These are phyloP conservation scores for Platygyra sinensis DNA, from an alignment of 64 coral and sea anemone species.

Conservation along the genomic window DNA sequence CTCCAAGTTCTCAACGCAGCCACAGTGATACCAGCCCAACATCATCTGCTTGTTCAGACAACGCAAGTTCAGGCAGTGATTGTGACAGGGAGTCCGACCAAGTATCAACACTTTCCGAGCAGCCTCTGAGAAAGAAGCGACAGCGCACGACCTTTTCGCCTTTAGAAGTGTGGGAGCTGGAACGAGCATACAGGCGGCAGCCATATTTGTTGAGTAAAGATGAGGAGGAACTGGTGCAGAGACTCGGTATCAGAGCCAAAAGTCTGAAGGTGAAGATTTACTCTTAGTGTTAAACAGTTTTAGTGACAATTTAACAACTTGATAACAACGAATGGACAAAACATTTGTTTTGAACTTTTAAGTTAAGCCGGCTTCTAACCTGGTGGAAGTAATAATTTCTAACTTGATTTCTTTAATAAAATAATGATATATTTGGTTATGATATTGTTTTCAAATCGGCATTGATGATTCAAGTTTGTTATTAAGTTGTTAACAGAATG, in stretches of 20 bases:
- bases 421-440: too few relatives aligned
- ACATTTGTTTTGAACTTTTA: too few relatives aligned
- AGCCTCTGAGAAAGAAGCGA: not conserved
- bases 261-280: not conserved
- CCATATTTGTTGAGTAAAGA: not conserved
- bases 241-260: not conserved
- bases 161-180: not conserved
- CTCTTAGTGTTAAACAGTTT: too few relatives aligned
- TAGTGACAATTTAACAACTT: too few relatives aligned
- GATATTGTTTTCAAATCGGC: too few relatives aligned
- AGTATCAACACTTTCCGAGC: not conserved
- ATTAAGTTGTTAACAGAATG: too few relatives aligned
- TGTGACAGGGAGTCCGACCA: conserved; percentile 1
- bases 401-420: too few relatives aligned
- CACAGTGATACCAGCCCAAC: not conserved
- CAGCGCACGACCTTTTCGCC: conserved; percentile 10
- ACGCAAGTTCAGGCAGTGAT: not conserved
- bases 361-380: too few relatives aligned
- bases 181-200: not conserved
- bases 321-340: too few relatives aligned
- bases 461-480: too few relatives aligned
- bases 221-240: not conserved
- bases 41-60: conserved; percentile 8
- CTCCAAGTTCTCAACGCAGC: not conserved
- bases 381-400: too few relatives aligned